Evolutionary conservation across 1,140 invertebrate genomes (phyloP), one percentile per base, ranked within the genome.

Genomic region (Drosophila kohkoa): DNA sequence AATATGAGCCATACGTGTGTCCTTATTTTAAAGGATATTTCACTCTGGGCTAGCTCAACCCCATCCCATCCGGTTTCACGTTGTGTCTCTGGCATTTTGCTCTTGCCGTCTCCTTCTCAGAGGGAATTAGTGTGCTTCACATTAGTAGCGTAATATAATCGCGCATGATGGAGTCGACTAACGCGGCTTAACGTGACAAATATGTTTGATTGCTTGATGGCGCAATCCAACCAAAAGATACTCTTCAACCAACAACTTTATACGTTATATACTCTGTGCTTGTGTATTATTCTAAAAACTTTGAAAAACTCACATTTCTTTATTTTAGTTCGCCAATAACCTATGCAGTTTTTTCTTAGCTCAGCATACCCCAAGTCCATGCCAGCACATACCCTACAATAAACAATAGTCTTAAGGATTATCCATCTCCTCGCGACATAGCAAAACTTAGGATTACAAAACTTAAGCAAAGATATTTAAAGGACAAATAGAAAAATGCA

Each of bases 121-220:
- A 28, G 48, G 32, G 35, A 52, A 43, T 64, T 52, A 51, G 32
- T 67, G 45, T 51, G n/a, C 30, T 68, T 41, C 55, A 13, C 62
- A 64, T 64, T 68, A 41, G 43, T 68, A 41, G 46, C 15, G 55
- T 68, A 52, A 58, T 51, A 41, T 16, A 41, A 52, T 68, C 45
- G 45, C 13, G 46, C 55, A 51, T 41, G 32, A 35, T 62, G 49
- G 35, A 54, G 51, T 41, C 25, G 4, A 38, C 45, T 60, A 45
- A 59, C 20, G 16, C 16, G 45, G 48, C 20, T 49, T 64, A 64
- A 64, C 62, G 49, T 64, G 62, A 54, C 62, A 54, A 51, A 64
- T 52, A 16, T 43, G 48, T 64, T 52, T 43, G 20, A 43, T 54
- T 52, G 62, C 35, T 28, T 32, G 38, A n/a, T 20, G 28, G 11